phyloP scores from a whole-genome alignment of 2,888 invertebrate genomes.

The Electrophaes corylata region DNA sequence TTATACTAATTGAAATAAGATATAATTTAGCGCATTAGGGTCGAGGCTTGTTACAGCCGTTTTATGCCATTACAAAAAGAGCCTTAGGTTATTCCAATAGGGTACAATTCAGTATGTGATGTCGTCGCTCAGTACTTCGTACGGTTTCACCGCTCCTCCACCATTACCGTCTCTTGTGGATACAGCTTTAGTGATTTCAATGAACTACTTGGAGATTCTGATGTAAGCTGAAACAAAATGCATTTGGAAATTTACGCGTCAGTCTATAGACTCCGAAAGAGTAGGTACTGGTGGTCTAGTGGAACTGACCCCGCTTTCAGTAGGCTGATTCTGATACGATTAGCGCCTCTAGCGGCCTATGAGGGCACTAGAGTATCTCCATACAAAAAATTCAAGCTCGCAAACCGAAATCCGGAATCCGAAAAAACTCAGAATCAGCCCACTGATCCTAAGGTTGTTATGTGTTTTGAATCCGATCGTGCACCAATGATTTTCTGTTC shows the following conservation, averaged over 20 bases:
- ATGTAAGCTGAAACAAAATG: constrained; percentile 87
- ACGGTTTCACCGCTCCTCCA: constrained; percentile 93
- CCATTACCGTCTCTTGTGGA: constrained; percentile 97
- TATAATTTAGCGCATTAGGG: constrained; percentile 16
- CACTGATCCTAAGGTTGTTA: too few species aligned
- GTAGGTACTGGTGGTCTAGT: too few species aligned
- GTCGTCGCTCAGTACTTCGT: constrained; percentile 17
- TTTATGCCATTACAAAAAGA: constrained; percentile 20
- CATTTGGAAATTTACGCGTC: not conserved
- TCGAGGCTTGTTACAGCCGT: constrained; percentile 4
- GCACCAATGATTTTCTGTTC: too few species aligned
- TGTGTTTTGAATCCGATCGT: too few species aligned
- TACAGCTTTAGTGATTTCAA: constrained; percentile 93
- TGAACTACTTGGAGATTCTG: constrained; percentile 89
- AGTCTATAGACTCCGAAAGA: too few species aligned
- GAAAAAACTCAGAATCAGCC: too few species aligned
- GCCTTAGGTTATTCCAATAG: constrained; percentile 25
- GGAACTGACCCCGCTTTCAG: too few species aligned
- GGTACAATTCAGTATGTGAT: constrained; percentile 22
- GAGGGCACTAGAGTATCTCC: too few species aligned
- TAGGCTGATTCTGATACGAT: too few species aligned
- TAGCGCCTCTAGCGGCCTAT: too few species aligned
- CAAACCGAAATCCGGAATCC: too few species aligned
- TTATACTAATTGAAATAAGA: constrained; percentile 13
- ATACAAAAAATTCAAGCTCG: too few species aligned